Percentiles rank a stretch among this genome's conserved stretches.
phyloP scores from a whole-genome alignment of 2,113 vertebrate genomes.

The Seriola rivoliana region DNA sequence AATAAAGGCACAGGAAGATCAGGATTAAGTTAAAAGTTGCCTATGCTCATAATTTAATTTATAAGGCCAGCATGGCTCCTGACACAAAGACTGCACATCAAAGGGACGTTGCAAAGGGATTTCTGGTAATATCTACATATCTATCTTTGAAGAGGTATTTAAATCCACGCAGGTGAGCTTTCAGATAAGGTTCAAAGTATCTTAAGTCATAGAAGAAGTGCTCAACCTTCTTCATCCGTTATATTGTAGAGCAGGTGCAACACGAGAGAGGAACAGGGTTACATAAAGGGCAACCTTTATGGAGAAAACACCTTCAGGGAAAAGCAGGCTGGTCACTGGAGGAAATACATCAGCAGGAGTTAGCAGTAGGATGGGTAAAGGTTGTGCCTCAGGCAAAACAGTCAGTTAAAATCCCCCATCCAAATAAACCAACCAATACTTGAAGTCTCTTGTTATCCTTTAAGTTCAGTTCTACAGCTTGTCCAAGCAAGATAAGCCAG shows the following conservation, averaged over 20 bases:
- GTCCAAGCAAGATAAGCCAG: background rate
- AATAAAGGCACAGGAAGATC: background rate
- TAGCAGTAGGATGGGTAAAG: background rate
- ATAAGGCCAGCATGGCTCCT: background rate
- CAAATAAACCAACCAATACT: background rate
- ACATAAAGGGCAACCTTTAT: slow-evolving; percentile 12
- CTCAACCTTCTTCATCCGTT: background rate
- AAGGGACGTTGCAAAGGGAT: background rate
- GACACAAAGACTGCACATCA: slow-evolving; percentile 1
- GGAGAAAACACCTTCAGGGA: slow-evolving; percentile 17
- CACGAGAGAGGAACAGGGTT: background rate
- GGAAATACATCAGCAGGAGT: slow-evolving; percentile 1
- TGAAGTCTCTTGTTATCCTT: background rate
- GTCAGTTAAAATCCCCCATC: background rate
- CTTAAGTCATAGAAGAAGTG: background rate
- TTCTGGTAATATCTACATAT: background rate
- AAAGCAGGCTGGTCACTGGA: slow-evolving; percentile 1
- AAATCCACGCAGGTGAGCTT: slow-evolving; percentile 25
- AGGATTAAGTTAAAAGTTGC: background rate
- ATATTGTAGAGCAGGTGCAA: background rate
- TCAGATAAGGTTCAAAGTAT: slow-evolving; percentile 9
- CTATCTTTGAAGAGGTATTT: background rate
- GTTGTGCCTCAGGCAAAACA: background rate
- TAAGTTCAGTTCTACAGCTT: background rate
- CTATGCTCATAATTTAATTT: background rate